Base-by-base conservation (phyloP, 2,113 vertebrate species). In the Colinus virginianus region DNA sequence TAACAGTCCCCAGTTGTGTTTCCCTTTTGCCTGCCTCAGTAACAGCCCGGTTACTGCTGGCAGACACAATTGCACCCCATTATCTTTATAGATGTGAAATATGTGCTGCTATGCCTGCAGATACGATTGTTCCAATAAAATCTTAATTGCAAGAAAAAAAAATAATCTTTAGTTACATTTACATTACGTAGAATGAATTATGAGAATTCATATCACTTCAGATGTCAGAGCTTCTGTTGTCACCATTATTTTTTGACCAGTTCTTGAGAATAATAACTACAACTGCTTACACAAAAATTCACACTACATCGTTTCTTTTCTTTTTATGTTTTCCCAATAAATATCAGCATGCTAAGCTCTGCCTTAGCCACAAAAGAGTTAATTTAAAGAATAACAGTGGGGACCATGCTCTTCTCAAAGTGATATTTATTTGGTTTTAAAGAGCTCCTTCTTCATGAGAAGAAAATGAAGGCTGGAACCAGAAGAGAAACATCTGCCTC, bases 401-500 rank as follows among this genome's bases (percentile, higher is more conserved):
- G 58, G 94, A 40, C 59, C 93, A 63, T 7, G 88, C 88, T 86
- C 94, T 95, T 91, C 90, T 94, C 89, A 93, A 95, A 95, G 70
- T 70, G 81, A 80, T 97, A 97, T 97, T 97, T 97, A 96, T 97
- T 98, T 96, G 86, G 94, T 90, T 96, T 97, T 94, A 95, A 96
- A 94, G 90, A 97, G 94, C 92, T 97, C 67, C 28, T 94, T 97
- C 96, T 95, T 96, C 91, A 92, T 91, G 90, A 80, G 97, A 96
- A 96, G 96, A 97, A 97, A 97, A 94, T 92, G 94, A 95, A 97
- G 95, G 97, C 94, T 97, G 88, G 96, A 97, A 97, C 83, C 96
- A 97, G 97, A 97, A 97, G 93, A 97, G 95, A 96, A 97, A 97
- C 96, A 96, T 97, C 97, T 97, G 97, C 97, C 91, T 96, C 71